Conservation (phyloP, 2,113 vertebrate species). For the Setophaga kirtlandii region DNA sequence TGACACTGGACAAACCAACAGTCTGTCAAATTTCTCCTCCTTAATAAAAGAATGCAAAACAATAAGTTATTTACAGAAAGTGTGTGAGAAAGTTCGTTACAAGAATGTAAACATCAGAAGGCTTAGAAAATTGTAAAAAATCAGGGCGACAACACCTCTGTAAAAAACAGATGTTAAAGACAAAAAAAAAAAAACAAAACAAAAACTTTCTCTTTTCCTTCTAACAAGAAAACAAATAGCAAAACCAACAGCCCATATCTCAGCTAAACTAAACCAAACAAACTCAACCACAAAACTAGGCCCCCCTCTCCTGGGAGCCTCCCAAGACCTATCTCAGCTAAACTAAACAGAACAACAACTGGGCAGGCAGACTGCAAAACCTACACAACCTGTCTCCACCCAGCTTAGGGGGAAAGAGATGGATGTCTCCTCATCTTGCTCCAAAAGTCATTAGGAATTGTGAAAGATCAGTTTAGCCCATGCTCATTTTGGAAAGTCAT, state of each 20-base stretch:
- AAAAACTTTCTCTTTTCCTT: background rate
- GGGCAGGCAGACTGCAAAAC: background rate
- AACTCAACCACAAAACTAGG: background rate
- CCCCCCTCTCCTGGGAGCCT: background rate
- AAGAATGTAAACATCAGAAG: too few relatives aligned
- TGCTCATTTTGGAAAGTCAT: background rate
- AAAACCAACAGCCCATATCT: background rate
- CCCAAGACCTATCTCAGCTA: background rate
- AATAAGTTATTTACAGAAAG: too few relatives aligned
- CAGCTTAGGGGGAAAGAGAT: background rate
- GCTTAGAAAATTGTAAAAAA: too few relatives aligned
- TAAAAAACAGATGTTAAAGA: background rate
- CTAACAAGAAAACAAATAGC: background rate
- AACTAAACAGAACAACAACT: background rate
- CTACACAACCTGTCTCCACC: fast-evolving
- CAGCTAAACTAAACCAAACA: background rate
- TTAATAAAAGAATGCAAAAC: too few relatives aligned
- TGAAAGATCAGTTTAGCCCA: background rate
- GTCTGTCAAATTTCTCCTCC: too few relatives aligned
- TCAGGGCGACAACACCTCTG: background rate
- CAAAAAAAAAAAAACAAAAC: background rate
- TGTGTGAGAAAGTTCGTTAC: too few relatives aligned
- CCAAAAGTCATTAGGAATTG: background rate
- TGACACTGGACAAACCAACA: too few relatives aligned
- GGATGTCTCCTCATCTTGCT: background rate